A percentile compares a stretch with the other conserved stretches of the same genome.
Evolutionary conservation across 2,113 vertebrate genomes (phyloP).

Genomic region (Heptranchias perlo): DNA sequence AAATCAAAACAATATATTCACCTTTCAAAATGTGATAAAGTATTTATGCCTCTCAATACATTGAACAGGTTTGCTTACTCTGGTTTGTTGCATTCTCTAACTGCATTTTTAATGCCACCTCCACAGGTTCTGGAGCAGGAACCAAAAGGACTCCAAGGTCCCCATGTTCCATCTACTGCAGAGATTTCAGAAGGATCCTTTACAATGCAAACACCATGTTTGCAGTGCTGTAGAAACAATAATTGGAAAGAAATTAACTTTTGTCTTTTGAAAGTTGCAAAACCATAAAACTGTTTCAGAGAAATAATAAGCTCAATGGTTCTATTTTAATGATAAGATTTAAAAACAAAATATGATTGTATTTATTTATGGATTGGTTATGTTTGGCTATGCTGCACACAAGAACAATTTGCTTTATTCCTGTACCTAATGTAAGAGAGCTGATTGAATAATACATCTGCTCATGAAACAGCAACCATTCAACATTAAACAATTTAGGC

Average conservation of each 20-base stretch:
- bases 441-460: background rate
- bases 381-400: background rate
- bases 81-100: conserved; percentile 89
- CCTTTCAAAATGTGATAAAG: background rate
- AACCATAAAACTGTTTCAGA: background rate
- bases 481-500: background rate
- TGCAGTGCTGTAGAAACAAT: conserved; percentile 75
- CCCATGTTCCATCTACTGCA: conserved; percentile 81
- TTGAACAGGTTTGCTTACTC: conserved; percentile 70
- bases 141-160: conserved; percentile 89
- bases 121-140: conserved; percentile 88
- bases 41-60: background rate
- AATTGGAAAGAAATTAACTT: background rate
- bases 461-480: background rate
- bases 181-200: conserved; percentile 70
- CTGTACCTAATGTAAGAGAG: background rate
- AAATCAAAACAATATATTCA: background rate
- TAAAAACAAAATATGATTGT: background rate
- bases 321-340: background rate
- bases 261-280: background rate
- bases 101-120: conserved; percentile 84
- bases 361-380: background rate
- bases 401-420: background rate
- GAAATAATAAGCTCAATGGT: background rate
- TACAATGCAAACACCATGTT: conserved; percentile 80